Evolutionary conservation across 2,113 vertebrate species (phyloP).

Genomic region (Hydrochoerus hydrochaeris): DNA sequence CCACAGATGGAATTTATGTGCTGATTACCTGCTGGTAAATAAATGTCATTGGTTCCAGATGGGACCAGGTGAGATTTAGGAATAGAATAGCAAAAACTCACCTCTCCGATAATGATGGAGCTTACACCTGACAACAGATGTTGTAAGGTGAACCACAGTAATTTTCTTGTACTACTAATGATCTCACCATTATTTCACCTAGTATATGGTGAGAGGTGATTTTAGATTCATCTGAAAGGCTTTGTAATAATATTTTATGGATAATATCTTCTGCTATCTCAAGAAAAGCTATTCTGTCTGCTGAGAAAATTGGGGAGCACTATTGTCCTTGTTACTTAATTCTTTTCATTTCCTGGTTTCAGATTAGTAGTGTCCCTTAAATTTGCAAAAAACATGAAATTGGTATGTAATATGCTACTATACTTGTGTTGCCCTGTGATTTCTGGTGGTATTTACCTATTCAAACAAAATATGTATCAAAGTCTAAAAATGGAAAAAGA

Average conservation of each 20-base stretch:
- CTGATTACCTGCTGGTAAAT: not conserved
- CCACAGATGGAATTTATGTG: not conserved
- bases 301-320: not conserved
- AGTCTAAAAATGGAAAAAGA: conserved; percentile 26
- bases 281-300: not conserved
- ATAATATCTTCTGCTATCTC: not conserved
- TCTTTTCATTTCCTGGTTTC: not conserved
- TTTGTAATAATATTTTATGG: not conserved
- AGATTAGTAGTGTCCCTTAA: not conserved
- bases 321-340: conserved; percentile 5
- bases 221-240: conserved; percentile 21
- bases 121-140: not conserved
- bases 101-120: not conserved
- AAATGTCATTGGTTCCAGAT: not conserved
- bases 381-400: not conserved
- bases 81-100: not conserved
- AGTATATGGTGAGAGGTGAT: not conserved
- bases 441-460: not conserved
- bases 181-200: not conserved
- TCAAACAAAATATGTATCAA: not conserved
- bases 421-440: not conserved
- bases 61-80: not conserved
- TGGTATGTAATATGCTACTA: not conserved
- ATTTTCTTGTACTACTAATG: not conserved
- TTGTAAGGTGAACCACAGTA: not conserved